phyloP scores from a whole-genome alignment of 2,113 vertebrate species.

The Poeciliopsis turrubarensis region DNA sequence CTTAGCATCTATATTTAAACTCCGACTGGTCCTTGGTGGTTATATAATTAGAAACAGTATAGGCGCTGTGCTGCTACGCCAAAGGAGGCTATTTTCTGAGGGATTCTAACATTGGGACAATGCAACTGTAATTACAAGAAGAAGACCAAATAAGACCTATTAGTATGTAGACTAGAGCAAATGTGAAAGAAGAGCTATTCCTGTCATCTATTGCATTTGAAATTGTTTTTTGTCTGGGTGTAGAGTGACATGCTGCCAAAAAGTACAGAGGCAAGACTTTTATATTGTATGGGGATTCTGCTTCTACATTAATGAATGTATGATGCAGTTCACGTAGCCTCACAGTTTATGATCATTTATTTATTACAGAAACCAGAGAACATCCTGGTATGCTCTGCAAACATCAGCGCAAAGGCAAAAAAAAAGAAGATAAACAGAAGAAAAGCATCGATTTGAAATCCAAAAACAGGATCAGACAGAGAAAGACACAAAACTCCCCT shows the following conservation, averaged over 20 bases:
- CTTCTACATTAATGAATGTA: constrained; percentile 16
- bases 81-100: constrained; percentile 49
- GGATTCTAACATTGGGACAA: constrained; percentile 16
- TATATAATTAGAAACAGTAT: constrained; percentile 78
- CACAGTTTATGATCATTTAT: constrained; percentile 27
- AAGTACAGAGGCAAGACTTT: neutral
- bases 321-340: constrained; percentile 18
- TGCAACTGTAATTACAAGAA: constrained; percentile 21
- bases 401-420: constrained; percentile 16
- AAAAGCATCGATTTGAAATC: constrained; percentile 46
- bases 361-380: constrained; percentile 42
- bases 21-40: constrained; percentile 62
- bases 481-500: constrained; percentile 17
- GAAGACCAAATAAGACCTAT: constrained; percentile 21
- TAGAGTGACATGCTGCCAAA: constrained; percentile 6
- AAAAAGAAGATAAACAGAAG: constrained; percentile 45
- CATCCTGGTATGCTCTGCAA: constrained; percentile 12
- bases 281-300: constrained; percentile 6
- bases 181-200: constrained; percentile 1
- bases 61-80: constrained; percentile 54
- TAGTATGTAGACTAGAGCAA: neutral
- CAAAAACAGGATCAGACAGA: constrained; percentile 33
- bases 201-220: neutral
- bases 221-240: neutral
- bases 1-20: constrained; percentile 82